A percentile compares a stretch with the other conserved stretches of the same genome.
Conservation (phyloP, 53 echinoderm and acorn worm genomes). For the Paracentrotus lividus region DNA sequence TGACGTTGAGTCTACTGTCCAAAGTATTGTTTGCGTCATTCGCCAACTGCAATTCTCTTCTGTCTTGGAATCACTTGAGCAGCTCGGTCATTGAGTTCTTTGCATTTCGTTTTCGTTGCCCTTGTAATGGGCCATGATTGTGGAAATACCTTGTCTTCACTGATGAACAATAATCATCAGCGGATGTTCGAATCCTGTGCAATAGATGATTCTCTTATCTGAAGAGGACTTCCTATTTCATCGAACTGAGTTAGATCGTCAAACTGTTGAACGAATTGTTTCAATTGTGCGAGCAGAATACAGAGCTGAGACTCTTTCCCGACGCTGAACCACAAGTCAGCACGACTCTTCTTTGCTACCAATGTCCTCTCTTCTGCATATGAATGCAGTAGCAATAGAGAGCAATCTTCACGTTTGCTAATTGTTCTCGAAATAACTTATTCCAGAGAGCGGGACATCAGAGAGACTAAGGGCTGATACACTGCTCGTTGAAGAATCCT, state of each 20-base stretch:
- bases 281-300: background rate
- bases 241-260: too few relatives aligned
- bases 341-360: conserved; percentile 14
- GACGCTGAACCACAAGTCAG: background rate
- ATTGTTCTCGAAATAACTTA: conserved; percentile 30
- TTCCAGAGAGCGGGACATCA: background rate
- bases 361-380: conserved; percentile 28
- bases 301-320: background rate
- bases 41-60: background rate
- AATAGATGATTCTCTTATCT: too few relatives aligned
- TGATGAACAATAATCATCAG: too few relatives aligned
- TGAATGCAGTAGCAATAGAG: background rate
- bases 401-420: conserved; percentile 33
- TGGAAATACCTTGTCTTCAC: too few relatives aligned
- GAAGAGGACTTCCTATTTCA: too few relatives aligned
- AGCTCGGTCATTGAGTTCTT: too few relatives aligned
- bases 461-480: conserved; percentile 18
- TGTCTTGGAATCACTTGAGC: background rate
- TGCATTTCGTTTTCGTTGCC: background rate
- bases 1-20: too few relatives aligned
- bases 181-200: background rate
- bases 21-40: background rate
- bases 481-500: background rate
- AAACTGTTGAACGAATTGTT: background rate
- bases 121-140: too few relatives aligned